phyloP scores from a whole-genome alignment of 1,140 invertebrate species.

The Cephus cinctus region DNA sequence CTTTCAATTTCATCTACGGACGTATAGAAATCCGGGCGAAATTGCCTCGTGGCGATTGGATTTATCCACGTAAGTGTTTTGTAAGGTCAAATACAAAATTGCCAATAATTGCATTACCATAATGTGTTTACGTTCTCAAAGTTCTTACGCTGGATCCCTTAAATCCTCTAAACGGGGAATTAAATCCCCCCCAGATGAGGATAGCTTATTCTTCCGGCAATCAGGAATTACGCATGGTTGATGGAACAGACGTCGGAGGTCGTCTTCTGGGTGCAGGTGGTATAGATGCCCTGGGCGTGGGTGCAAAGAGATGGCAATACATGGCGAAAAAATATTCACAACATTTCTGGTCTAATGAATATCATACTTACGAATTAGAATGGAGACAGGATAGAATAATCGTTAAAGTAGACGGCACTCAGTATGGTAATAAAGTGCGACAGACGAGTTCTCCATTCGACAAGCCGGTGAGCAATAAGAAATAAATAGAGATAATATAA shows the following conservation, averaged over 20 bases:
- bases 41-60: slow-evolving; percentile 67
- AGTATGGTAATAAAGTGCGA: slow-evolving; percentile 53
- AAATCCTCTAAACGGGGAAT: not conserved
- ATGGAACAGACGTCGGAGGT: slow-evolving; percentile 29
- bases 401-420: slow-evolving; percentile 58
- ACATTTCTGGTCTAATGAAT: slow-evolving; percentile 61
- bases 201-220: slow-evolving; percentile 41
- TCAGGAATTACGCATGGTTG: slow-evolving; percentile 11
- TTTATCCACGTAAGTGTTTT: slow-evolving; percentile 60
- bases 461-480: slow-evolving; percentile 60
- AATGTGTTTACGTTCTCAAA: no score
- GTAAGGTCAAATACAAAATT: not conserved
- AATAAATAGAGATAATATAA: slow-evolving; percentile 1
- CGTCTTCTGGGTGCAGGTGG: slow-evolving; percentile 35
- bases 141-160: slow-evolving; percentile 18
- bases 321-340: slow-evolving; percentile 1
- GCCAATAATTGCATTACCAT: no score
- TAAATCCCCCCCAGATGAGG: slow-evolving; percentile 22
- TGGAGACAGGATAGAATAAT: slow-evolving; percentile 59
- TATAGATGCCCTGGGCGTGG: not conserved
- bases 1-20: slow-evolving; percentile 61
- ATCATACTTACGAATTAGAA: slow-evolving; percentile 62
- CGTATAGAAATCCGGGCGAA: slow-evolving; percentile 65
- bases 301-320: not conserved
- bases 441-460: slow-evolving; percentile 64